These are phyloP conservation scores for Heliconius congener DNA, from an alignment of 1,140 invertebrate genomes.

Conservation along the genomic window DNA sequence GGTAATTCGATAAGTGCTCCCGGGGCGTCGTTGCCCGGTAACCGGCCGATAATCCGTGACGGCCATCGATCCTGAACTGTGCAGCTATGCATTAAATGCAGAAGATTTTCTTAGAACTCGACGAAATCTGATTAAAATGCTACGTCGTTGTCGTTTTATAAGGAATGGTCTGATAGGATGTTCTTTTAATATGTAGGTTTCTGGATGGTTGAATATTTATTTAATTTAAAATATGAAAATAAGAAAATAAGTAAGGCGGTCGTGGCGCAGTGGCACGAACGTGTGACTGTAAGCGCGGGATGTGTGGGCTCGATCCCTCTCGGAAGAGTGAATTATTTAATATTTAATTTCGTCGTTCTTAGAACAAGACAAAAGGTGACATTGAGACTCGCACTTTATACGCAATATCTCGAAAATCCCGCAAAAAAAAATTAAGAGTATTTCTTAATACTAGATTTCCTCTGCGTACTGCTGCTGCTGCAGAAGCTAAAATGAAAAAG, in stretches of 20 bases:
- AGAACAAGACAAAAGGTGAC: no score
- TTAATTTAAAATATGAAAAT: not conserved
- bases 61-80: conserved; percentile 16
- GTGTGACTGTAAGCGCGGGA: no score
- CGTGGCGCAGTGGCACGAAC: no score
- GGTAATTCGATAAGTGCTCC: conserved; percentile 30
- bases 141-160: not conserved
- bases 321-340: no score
- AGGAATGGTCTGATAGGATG: not conserved
- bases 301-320: no score
- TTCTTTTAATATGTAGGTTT: not conserved
- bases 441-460: no score
- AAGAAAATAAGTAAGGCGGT: not conserved
- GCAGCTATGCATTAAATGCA: conserved; percentile 11
- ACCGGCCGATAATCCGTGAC: conserved; percentile 20
- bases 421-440: no score
- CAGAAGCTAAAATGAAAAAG: no score
- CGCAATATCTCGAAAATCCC: no score
- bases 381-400: no score
- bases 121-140: not conserved
- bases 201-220: not conserved
- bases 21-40: conserved; percentile 16
- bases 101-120: not conserved
- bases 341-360: no score
- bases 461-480: no score